Evolutionary conservation across 1,140 invertebrate species (phyloP), one percentile per base, ranked within the genome.

Genomic region (Coptotermes formosanus): DNA sequence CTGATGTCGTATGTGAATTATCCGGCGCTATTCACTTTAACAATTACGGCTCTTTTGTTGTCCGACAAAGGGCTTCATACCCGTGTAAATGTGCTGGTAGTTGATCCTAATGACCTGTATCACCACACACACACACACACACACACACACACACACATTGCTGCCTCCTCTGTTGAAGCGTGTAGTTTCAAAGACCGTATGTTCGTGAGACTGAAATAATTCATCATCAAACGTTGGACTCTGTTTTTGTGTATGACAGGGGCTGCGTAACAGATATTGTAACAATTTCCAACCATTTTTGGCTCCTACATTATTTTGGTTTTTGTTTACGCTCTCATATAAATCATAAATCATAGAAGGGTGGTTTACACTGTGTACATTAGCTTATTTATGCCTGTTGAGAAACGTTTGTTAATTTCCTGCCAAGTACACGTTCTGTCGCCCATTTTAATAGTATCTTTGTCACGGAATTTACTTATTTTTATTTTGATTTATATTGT

Each of bases 141-240:
- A 64, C 21, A 7, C 59, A 48, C 45, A 2, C 45, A 48, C 45
- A 48, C 45, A 12, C 45, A 48, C 45, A 48, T 48, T 12, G 45
- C 45, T 16, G 45, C 45, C 14, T 9, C 14, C 45, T 16, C 45
- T 12, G 45, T 48, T 48, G 45, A 48, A 48, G 9, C 45, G 2
- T 48, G 45, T 48, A 48, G 45, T 9, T 48, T 12, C 45, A 64
- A 23, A 64, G 59, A 7, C 19, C 59, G 8, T 64, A 8, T 64
- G 59, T 64, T 64, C 59, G 59, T 64, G n/a, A 75, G 64, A 75
- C n/a, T 75, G 64, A 8, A 75, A 30, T 75, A 75, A 75, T 75
- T 75, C 64, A 75, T 30, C 64, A 75, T 75, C 64, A 75, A 75
- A 75, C 25, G 16, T 75, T 75, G 8, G 11, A 75, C 25, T 25